These are phyloP conservation scores for Paramuricea clavata DNA, from an alignment of 92 coral and sea anemone species.

Conservation along the genomic window DNA sequence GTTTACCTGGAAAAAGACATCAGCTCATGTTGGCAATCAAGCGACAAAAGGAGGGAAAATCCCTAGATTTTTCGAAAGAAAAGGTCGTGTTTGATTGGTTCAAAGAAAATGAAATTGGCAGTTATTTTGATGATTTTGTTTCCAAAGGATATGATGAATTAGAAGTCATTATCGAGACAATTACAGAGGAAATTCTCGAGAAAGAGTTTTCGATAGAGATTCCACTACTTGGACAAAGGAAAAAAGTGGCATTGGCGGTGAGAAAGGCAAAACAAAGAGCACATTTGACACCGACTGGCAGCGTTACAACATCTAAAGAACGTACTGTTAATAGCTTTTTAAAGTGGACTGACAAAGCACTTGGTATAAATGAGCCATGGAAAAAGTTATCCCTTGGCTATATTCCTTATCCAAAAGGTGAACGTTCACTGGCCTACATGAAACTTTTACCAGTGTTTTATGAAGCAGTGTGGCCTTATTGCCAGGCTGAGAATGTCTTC, in stretches of 20 bases:
- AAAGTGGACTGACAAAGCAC: slow-evolving; percentile 60
- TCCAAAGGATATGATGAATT: slow-evolving; percentile 45
- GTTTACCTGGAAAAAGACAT: slow-evolving; percentile 52
- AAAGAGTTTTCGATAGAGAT: slow-evolving; percentile 48
- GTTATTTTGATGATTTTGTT: slow-evolving; percentile 26
- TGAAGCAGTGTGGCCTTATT: slow-evolving; percentile 62
- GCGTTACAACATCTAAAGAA: not conserved
- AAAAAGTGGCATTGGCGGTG: slow-evolving; percentile 57
- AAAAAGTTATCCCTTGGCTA: slow-evolving; percentile 60
- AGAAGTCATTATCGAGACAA: slow-evolving; percentile 61
- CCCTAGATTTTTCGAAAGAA: not conserved
- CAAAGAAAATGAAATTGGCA: slow-evolving; percentile 55
- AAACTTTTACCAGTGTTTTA: slow-evolving; percentile 48
- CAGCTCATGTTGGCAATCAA: too few species aligned
- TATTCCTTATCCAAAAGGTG: slow-evolving; percentile 67
- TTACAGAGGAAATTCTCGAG: slow-evolving; percentile 51
- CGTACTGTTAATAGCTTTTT: slow-evolving; percentile 29
- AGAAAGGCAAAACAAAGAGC: slow-evolving; percentile 36
- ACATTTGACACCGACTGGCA: not conserved
- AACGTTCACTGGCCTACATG: slow-evolving; percentile 52
- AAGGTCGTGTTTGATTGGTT: slow-evolving; percentile 41
- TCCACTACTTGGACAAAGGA: slow-evolving; percentile 64
- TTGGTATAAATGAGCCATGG: slow-evolving; percentile 64
- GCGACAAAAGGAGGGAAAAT: too few species aligned
- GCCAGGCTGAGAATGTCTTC: slow-evolving; percentile 45